Conservation (phyloP, 2,797 vertebrate genomes). For the Hydrolagus colliei region DNA sequence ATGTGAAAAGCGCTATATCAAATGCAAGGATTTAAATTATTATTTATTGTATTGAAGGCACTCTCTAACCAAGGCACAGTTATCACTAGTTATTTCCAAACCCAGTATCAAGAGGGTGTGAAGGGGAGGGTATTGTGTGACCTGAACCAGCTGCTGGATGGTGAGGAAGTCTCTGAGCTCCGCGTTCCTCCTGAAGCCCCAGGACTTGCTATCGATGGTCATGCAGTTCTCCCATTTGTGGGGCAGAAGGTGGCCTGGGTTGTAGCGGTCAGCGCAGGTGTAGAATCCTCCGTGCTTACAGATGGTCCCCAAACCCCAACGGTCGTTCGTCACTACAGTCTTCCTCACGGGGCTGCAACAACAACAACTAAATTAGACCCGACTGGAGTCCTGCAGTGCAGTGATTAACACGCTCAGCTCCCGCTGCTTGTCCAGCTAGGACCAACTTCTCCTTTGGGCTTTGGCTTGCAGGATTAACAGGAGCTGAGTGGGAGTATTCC, state of each 20-base stretch:
- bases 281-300: constrained; percentile 85
- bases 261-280: constrained; percentile 82
- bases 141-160: constrained; percentile 69
- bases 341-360: constrained; percentile 78
- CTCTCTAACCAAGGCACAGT: too few relatives aligned
- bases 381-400: too few relatives aligned
- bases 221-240: constrained; percentile 98
- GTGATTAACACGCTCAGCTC: too few relatives aligned
- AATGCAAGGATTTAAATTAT: too few relatives aligned
- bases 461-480: too few relatives aligned
- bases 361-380: constrained; percentile 5
- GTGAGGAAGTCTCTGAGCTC: constrained; percentile 69
- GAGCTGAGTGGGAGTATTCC: too few relatives aligned
- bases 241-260: constrained; percentile 75
- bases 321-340: constrained; percentile 88
- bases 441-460: too few relatives aligned
- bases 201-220: constrained; percentile 80
- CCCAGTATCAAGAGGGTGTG: too few relatives aligned
- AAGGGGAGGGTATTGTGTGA: constrained; percentile 37
- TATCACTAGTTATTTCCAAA: too few relatives aligned
- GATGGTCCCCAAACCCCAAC: constrained; percentile 76
- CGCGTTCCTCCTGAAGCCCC: constrained; percentile 82
- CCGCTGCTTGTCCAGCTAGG: too few relatives aligned
- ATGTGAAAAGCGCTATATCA: too few relatives aligned
- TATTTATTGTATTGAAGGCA: too few relatives aligned